These are phyloP conservation scores for Drosophila punjabiensis DNA, from an alignment of 1,140 invertebrate species.

Conservation along the genomic window DNA sequence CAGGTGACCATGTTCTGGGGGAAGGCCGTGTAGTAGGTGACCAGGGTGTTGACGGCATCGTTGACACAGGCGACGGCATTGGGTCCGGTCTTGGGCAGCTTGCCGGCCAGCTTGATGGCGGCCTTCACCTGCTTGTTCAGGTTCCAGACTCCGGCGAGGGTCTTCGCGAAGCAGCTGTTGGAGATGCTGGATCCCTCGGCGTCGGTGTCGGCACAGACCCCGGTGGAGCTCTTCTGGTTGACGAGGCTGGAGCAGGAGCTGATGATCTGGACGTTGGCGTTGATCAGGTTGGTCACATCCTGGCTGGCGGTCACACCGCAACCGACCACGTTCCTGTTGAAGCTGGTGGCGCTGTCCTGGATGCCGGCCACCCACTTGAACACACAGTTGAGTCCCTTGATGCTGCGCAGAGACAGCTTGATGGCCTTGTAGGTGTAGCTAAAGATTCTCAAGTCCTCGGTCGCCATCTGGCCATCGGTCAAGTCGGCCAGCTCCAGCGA, in stretches of 20 bases:
- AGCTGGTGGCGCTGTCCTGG: conserved; percentile 51
- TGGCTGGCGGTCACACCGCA: conserved; percentile 58
- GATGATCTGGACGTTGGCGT: conserved; percentile 57
- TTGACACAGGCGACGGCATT: conserved; percentile 56
- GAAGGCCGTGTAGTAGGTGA: conserved; percentile 63
- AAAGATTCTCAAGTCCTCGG: conserved; percentile 13
- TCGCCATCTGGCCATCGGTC: conserved; percentile 17
- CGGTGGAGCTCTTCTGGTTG: conserved; percentile 27
- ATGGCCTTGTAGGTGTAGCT: conserved; percentile 8
- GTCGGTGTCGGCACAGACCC: conserved; percentile 39
- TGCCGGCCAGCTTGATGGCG: conserved; percentile 40
- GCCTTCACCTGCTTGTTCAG: conserved; percentile 44
- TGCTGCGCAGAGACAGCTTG: conserved; percentile 35
- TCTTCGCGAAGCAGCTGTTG: conserved; percentile 39
- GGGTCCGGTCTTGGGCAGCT: conserved; percentile 55
- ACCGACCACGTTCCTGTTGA: conserved; percentile 22
- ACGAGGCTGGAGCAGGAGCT: conserved; percentile 44
- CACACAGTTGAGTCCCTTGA: conserved; percentile 69
- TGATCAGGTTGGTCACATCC: conserved; percentile 62
- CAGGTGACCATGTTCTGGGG: conserved; percentile 52
- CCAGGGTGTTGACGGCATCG: conserved; percentile 38
- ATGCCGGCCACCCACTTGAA: conserved; percentile 66
- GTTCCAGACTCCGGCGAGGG: conserved; percentile 11
- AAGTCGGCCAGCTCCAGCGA: conserved; percentile 17
- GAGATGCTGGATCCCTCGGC: conserved; percentile 9